Evolutionary conservation across 2,797 vertebrate species (phyloP).

Genomic region (Sebastes matsubarae): DNA sequence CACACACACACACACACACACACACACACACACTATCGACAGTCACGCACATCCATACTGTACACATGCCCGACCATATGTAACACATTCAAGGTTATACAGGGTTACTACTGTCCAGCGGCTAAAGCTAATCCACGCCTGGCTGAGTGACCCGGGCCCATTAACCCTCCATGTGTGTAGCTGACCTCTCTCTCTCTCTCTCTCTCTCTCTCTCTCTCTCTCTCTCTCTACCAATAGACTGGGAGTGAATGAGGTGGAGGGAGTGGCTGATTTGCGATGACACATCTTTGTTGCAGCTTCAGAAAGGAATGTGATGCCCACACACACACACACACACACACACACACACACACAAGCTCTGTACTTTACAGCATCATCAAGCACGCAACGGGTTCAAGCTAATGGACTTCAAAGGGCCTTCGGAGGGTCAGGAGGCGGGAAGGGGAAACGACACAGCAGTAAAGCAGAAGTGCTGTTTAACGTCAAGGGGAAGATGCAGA

Average conservation of each 20-base stretch:
- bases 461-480: background rate
- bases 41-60: conserved; percentile 2
- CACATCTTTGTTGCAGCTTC: conserved; percentile 34
- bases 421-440: background rate
- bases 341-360: background rate
- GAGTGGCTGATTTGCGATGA: conserved; percentile 21
- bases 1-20: background rate
- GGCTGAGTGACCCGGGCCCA: conserved; percentile 15
- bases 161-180: conserved; percentile 46
- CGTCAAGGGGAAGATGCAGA: background rate
- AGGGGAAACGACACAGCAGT: conserved; percentile 16
- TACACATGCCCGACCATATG: background rate
- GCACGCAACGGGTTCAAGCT: conserved; percentile 29
- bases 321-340: conserved; percentile 7
- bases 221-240: background rate
- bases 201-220: background rate
- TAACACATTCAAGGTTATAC: conserved; percentile 24
- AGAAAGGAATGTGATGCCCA: conserved; percentile 44
- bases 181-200: conserved; percentile 20
- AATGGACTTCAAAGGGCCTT: conserved; percentile 62
- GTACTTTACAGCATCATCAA: conserved; percentile 39
- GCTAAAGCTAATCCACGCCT: conserved; percentile 37
- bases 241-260: background rate
- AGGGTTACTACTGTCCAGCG: conserved; percentile 24
- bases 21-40: background rate